Evolutionary conservation across 2,797 vertebrate genomes (phyloP), one percentile per base, ranked within the genome.

Genomic region (Oophaga sylvatica): DNA sequence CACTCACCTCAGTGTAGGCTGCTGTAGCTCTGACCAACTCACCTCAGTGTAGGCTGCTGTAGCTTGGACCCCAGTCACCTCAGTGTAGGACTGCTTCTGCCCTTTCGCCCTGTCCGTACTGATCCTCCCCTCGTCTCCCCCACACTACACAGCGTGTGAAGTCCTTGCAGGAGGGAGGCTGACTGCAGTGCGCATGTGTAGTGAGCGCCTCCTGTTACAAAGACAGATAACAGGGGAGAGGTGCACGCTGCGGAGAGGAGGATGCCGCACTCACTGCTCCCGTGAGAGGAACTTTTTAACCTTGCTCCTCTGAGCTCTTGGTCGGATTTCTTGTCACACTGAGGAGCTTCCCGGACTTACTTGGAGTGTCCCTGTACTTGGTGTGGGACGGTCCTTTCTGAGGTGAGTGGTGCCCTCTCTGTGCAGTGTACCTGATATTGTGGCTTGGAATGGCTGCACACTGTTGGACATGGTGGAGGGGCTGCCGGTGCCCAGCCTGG

Each of bases 131-230:
- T 22, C 19, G 7, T 45, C 89, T 57, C 83, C 76, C 76, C 88
- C 79, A 83, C 65, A 87, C 75, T 35, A 20, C 56, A 20, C 17
- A 75, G 57, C 79, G 26, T 73, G 67, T 75, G 85, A 87, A 31
- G 67, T 26, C n/a, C 41, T 41, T 68, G 4, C 80, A 62, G 63
- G 75, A 79, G 87, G 76, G 76, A 80, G 77, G 67, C 65, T 71
- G 79, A 31, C 22, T 45, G 11, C 22, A 29, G 68, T 82, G 84
- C 87, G 84, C 87, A 82, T 86, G 87, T 56, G 83, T 53, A 20
- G 68, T 19, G 56, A 6, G 68, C 1, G 57, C 3, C 78, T 88
- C 87, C 62, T 70, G 83, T 17, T 86, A 76, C 87, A 88, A 70
- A 80, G 75, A 81, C 70, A 45, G 57, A 75, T 78, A 87, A 15